A percentile compares a stretch with the other conserved stretches of the same genome.
Evolutionary conservation across 2,113 vertebrate genomes (phyloP).

Genomic region (Ciconia boyciana): DNA sequence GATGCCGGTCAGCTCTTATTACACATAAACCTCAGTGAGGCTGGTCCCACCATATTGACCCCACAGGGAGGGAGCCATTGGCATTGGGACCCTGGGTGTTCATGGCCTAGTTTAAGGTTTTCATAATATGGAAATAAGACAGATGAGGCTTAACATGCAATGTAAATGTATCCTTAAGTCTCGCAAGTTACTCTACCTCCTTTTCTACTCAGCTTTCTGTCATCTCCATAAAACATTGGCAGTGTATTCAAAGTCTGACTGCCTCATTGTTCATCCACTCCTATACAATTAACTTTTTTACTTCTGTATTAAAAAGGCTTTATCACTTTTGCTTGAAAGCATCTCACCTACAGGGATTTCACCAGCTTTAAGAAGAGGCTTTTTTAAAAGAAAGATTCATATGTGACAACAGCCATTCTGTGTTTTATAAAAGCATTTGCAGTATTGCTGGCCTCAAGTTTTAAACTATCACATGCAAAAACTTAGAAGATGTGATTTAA

Average conservation of each 20-base stretch:
- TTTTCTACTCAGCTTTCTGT: not conserved
- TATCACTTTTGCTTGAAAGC: not conserved
- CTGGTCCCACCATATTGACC: not conserved
- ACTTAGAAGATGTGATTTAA: not conserved
- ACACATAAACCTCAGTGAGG: not conserved
- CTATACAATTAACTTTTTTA: not conserved
- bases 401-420: not conserved
- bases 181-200: not conserved
- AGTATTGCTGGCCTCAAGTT: not conserved
- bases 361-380: not conserved
- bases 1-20: not conserved
- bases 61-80: not conserved
- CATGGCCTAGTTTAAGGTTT: not conserved
- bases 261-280: not conserved
- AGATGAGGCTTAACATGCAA: not conserved
- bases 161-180: not conserved
- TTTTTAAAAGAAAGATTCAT: not conserved
- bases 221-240: not conserved
- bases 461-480: not conserved
- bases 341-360: not conserved
- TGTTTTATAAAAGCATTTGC: not conserved
- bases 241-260: not conserved
- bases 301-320: not conserved
- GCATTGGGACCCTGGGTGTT: not conserved
- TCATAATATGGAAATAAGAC: not conserved